Percentiles rank a stretch among this genome's conserved stretches.
Conservation (phyloP, 2,797 vertebrate species). For the Rousettus madagascariensis region DNA sequence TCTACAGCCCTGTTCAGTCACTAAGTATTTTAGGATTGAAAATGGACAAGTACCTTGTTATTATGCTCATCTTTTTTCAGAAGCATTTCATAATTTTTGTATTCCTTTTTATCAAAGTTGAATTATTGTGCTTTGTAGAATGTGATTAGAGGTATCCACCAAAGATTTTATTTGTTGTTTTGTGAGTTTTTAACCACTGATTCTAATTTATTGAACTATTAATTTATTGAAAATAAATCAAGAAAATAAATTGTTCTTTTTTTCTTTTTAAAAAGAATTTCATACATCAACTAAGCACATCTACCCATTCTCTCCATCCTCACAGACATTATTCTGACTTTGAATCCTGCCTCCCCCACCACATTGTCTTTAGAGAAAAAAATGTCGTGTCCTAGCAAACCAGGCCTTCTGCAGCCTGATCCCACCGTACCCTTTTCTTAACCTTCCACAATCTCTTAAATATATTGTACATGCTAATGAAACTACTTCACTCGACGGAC, state of each 20-base stretch:
- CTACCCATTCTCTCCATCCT: neutral
- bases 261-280: conserved; percentile 22
- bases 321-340: neutral
- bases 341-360: neutral
- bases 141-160: conserved; percentile 80
- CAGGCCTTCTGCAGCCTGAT: neutral
- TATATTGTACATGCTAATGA: neutral
- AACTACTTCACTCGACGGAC: neutral
- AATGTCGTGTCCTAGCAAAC: neutral
- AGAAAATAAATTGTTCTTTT: conserved; percentile 61
- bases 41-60: neutral
- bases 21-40: neutral
- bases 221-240: conserved; percentile 87
- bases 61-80: neutral
- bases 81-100: neutral
- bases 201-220: conserved; percentile 77
- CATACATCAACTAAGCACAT: neutral
- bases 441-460: neutral
- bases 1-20: neutral
- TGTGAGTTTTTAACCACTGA: conserved; percentile 65
- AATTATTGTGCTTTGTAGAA: conserved; percentile 59
- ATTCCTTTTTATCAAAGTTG: neutral
- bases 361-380: neutral
- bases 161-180: conserved; percentile 81
- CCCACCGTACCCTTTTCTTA: neutral